Percentiles rank a stretch among this genome's conserved stretches.
Conservation (phyloP, 2,113 vertebrate genomes). For the Monopterus albus region DNA sequence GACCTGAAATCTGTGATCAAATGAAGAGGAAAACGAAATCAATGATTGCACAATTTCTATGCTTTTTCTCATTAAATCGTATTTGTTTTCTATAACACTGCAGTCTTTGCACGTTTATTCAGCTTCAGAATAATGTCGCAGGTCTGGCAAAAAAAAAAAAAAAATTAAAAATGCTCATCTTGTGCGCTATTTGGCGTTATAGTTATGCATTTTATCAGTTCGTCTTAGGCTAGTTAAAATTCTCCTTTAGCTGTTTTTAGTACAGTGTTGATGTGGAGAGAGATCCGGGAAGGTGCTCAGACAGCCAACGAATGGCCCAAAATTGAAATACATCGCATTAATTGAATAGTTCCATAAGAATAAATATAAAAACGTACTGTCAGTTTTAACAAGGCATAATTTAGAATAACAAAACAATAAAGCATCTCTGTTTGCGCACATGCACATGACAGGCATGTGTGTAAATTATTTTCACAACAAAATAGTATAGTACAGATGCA, state of each 20-base stretch:
- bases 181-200: slow-evolving; percentile 37
- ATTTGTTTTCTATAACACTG: slow-evolving; percentile 80
- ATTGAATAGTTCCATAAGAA: slow-evolving; percentile 22
- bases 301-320: background rate
- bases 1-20: slow-evolving; percentile 82
- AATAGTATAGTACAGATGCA: no score
- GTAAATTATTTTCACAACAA: no score
- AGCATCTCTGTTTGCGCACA: background rate
- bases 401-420: slow-evolving; percentile 4
- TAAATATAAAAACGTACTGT: slow-evolving; percentile 30
- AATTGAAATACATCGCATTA: slow-evolving; percentile 10
- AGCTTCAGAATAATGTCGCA: background rate
- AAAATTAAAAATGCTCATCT: background rate
- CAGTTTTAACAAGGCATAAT: slow-evolving; percentile 2
- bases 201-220: slow-evolving; percentile 53
- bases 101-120: slow-evolving; percentile 68
- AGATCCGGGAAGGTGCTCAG: slow-evolving; percentile 21
- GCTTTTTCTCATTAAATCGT: slow-evolving; percentile 97
- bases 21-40: slow-evolving; percentile 85
- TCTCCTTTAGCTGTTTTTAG: slow-evolving; percentile 54
- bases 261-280: slow-evolving; percentile 17
- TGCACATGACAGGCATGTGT: background rate
- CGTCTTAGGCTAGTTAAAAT: slow-evolving; percentile 45
- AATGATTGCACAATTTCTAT: slow-evolving; percentile 94
- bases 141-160: slow-evolving; percentile 20